phyloP scores from a whole-genome alignment of 2,888 invertebrate genomes.

The Mythimna loreyi region DNA sequence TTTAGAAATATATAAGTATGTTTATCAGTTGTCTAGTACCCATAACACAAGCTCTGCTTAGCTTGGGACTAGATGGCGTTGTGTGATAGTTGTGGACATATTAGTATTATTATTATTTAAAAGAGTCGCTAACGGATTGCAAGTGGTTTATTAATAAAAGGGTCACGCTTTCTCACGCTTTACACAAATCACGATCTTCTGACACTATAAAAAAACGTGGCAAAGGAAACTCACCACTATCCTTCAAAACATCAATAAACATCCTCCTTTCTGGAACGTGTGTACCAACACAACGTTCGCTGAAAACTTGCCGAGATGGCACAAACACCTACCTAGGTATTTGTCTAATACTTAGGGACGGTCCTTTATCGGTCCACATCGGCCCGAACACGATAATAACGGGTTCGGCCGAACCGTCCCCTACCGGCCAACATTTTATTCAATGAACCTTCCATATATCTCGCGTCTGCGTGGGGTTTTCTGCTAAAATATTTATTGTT shows the following conservation, averaged over 20 bases:
- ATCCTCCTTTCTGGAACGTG: slow-evolving; percentile 2
- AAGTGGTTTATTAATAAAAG: too few species aligned
- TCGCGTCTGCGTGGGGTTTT: slow-evolving; percentile 43
- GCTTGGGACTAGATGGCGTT: too few species aligned
- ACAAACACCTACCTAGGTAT: slow-evolving; percentile 69
- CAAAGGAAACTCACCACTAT: slow-evolving; percentile 3
- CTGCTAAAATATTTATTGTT: slow-evolving; percentile 67
- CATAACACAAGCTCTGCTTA: too few species aligned
- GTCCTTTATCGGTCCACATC: slow-evolving; percentile 73
- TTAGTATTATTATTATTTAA: too few species aligned
- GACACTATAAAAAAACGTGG: not conserved
- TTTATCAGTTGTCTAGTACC: too few species aligned
- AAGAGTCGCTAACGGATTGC: too few species aligned
- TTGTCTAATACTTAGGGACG: slow-evolving; percentile 71
- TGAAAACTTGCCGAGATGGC: slow-evolving; percentile 43
- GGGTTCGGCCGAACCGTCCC: slow-evolving; percentile 70
- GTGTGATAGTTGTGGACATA: too few species aligned
- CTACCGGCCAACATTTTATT: slow-evolving; percentile 78
- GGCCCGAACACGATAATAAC: slow-evolving; percentile 81
- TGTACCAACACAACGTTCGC: slow-evolving; percentile 39
- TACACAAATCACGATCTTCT: too few species aligned
- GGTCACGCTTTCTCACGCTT: too few species aligned
- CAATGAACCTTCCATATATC: slow-evolving; percentile 82
- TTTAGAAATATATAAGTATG: too few species aligned
- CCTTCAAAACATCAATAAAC: slow-evolving; percentile 31